These are phyloP conservation scores for Amphiprion clarkii DNA, from an alignment of 2,797 vertebrate genomes.

Conservation along the genomic window DNA sequence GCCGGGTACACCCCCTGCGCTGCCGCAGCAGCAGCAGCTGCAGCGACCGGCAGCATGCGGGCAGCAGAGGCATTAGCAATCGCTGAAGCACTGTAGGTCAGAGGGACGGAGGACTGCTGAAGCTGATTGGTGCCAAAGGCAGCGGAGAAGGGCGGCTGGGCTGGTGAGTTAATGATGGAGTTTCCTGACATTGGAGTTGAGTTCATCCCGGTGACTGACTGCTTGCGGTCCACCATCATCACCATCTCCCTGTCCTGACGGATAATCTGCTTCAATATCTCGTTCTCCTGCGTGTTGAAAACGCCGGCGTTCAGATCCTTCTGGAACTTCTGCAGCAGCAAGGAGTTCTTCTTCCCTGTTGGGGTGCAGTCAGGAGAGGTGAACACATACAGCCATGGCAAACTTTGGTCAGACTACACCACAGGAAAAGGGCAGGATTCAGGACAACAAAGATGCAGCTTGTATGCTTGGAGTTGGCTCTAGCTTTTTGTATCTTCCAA, in stretches of 20 bases:
- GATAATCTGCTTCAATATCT: constrained; percentile 99
- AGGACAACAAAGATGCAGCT: constrained; percentile 69
- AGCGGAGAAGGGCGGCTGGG: constrained; percentile 87
- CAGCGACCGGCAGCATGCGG: constrained; percentile 89
- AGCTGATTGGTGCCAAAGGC: constrained; percentile 85
- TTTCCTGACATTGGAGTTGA: constrained; percentile 90
- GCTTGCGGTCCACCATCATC: constrained; percentile 90
- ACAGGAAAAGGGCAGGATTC: constrained; percentile 50
- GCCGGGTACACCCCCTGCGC: constrained; percentile 88
- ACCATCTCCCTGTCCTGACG: constrained; percentile 99
- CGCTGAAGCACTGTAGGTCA: constrained; percentile 89
- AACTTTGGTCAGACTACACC: constrained; percentile 58
- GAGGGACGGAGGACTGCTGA: constrained; percentile 88
- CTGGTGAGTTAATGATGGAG: constrained; percentile 92
- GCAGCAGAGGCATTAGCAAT: constrained; percentile 87
- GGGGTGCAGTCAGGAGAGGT: constrained; percentile 73
- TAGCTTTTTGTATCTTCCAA: background rate
- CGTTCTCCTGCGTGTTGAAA: constrained; percentile 99
- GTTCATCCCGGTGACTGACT: constrained; percentile 88
- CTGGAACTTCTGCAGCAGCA: constrained; percentile 99
- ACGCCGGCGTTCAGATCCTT: constrained; percentile 99
- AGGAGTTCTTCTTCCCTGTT: constrained; percentile 98
- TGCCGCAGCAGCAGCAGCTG: constrained; percentile 74
- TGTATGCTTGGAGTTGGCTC: constrained; percentile 33
- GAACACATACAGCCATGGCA: constrained; percentile 65